A percentile compares a stretch with the other conserved stretches of the same genome.
phyloP scores from a whole-genome alignment of 2,888 invertebrate genomes.

The Zygothrica quintamaculata region DNA sequence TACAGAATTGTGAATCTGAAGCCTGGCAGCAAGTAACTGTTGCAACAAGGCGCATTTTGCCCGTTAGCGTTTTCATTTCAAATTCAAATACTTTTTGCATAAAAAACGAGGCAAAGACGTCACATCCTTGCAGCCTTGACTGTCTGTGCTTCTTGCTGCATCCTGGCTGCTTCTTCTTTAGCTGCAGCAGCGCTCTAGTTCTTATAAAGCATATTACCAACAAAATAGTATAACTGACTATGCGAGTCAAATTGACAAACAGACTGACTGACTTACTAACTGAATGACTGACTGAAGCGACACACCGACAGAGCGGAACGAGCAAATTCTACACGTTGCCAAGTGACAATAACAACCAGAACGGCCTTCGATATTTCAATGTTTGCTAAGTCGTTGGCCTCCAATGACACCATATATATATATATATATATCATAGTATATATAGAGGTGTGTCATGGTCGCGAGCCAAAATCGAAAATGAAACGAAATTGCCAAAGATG shows the following conservation, averaged over 20 bases:
- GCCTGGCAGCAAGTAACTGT: constrained; percentile 8
- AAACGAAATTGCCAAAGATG: constrained; percentile 71
- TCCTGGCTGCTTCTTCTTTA: constrained; percentile 6
- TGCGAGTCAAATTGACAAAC: neutral
- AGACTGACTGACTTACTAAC: neutral
- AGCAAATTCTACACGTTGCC: constrained; percentile 8
- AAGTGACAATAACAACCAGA: constrained; percentile 43
- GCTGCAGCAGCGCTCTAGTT: no score
- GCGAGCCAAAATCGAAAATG: constrained; percentile 62
- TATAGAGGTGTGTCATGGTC: constrained; percentile 34
- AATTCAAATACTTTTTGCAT: constrained; percentile 80
- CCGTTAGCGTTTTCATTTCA: constrained; percentile 73
- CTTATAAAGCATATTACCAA: no score
- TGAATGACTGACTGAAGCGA: neutral
- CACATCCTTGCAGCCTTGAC: constrained; percentile 28
- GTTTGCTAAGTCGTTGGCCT: constrained; percentile 57
- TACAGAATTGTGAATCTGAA: neutral
- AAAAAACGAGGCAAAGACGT: constrained; percentile 66
- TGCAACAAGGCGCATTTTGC: constrained; percentile 41
- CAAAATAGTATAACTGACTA: constrained; percentile 48
- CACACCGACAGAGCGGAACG: no score
- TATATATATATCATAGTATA: neutral
- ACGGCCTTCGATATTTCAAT: constrained; percentile 27
- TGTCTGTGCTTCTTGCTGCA: constrained; percentile 13
- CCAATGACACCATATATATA: constrained; percentile 5